These are phyloP conservation scores for Ambastaia sidthimunki DNA, from an alignment of 2,797 vertebrate species.

Conservation along the genomic window DNA sequence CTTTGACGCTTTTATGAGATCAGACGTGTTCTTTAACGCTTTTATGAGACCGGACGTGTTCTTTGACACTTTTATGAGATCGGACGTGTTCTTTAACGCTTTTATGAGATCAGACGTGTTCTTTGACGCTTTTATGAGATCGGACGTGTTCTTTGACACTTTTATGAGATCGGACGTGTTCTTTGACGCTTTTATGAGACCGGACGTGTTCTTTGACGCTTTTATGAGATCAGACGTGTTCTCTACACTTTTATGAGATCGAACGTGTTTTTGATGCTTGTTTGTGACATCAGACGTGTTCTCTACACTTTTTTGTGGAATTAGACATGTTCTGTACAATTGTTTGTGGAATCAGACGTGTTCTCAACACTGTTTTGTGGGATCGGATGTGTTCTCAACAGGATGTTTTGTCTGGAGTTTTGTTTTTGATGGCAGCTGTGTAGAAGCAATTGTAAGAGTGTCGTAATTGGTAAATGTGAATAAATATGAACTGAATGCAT, in stretches of 20 bases:
- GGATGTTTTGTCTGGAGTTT: neutral
- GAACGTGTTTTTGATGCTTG: neutral
- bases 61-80: neutral
- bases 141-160: neutral
- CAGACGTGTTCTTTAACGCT: neutral
- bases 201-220: neutral
- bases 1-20: neutral
- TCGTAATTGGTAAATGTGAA: too few species aligned
- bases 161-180: neutral
- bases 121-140: neutral
- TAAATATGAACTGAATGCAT: neutral
- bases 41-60: too few species aligned
- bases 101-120: neutral
- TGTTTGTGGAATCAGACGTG: neutral
- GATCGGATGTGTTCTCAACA: neutral
- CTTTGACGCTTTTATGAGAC: neutral
- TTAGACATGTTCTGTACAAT: neutral
- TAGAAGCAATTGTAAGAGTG: too few species aligned
- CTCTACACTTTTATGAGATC: neutral
- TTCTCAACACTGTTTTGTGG: neutral
- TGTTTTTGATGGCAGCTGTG: neutral
- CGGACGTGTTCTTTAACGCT: too few species aligned
- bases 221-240: neutral
- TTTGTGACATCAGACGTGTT: neutral
- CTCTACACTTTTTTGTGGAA: neutral